A percentile compares a stretch with the other conserved stretches of the same genome.
Conservation (phyloP, 2,888 invertebrate species). For the Orchesellides sinensis region DNA sequence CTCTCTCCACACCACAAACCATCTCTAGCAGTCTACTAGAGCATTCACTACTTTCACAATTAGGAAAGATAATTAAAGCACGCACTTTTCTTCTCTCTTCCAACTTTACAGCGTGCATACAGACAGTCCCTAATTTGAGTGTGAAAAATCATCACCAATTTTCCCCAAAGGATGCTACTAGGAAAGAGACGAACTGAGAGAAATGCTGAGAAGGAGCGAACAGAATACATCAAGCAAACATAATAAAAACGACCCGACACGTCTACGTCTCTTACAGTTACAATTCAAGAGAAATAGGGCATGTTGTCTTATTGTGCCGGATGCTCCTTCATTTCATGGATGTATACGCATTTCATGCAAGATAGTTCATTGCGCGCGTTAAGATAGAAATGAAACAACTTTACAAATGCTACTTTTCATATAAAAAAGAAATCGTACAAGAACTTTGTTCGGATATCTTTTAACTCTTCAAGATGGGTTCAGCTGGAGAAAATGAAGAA, state of each 20-base stretch:
- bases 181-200: neutral
- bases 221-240: slow-evolving; percentile 12
- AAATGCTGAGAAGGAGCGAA: too few relatives aligned
- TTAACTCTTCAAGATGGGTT: neutral
- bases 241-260: slow-evolving; percentile 38
- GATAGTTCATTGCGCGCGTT: too few relatives aligned
- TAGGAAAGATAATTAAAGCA: slow-evolving; percentile 49
- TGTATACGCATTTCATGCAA: neutral
- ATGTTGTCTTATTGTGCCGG: neutral
- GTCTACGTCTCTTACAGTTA: slow-evolving; percentile 31
- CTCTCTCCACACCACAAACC: slow-evolving; percentile 6
- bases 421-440: neutral
- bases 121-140: slow-evolving; percentile 46
- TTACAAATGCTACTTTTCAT: too few relatives aligned
- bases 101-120: slow-evolving; percentile 16
- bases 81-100: slow-evolving; percentile 31
- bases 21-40: neutral
- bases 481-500: slow-evolving; percentile 1
- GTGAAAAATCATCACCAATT: slow-evolving; percentile 55
- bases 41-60: slow-evolving; percentile 36
- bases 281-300: slow-evolving; percentile 22
- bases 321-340: slow-evolving; percentile 25
- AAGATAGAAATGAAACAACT: too few relatives aligned
- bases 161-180: slow-evolving; percentile 24
- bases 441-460: neutral